Conservation (phyloP, 23 tunicate genomes). For the Botrylloides violaceus region DNA sequence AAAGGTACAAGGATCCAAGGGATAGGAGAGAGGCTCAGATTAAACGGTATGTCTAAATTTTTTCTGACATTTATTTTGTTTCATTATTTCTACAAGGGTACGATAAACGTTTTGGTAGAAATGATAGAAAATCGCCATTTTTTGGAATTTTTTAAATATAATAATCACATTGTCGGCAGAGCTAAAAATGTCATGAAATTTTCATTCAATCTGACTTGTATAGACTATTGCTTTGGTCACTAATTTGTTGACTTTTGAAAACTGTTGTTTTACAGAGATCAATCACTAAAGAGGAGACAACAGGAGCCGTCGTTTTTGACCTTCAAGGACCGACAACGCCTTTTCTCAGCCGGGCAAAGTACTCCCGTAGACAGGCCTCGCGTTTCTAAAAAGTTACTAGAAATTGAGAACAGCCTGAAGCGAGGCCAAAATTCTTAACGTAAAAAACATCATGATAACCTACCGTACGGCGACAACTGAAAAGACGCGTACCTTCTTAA, state of each 20-base stretch:
- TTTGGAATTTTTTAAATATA: too few relatives aligned
- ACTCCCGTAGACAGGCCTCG: slow-evolving; percentile 67
- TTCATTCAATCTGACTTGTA: too few relatives aligned
- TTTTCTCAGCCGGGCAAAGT: slow-evolving; percentile 57
- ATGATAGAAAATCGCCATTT: too few relatives aligned
- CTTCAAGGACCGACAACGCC: slow-evolving; percentile 78
- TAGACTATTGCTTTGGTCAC: too few relatives aligned
- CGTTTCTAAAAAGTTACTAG: slow-evolving; percentile 53
- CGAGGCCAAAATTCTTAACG: slow-evolving; percentile 7
- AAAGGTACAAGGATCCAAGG: slow-evolving; percentile 88
- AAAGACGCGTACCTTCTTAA: too few relatives aligned
- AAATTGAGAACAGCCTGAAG: slow-evolving; percentile 59
- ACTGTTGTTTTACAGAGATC: slow-evolving; percentile 35
- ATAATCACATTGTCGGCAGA: too few relatives aligned
- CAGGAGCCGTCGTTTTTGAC: slow-evolving; percentile 84
- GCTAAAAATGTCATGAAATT: too few relatives aligned
- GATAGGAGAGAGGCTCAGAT: slow-evolving; percentile 49
- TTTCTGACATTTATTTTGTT: neutral
- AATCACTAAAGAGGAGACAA: slow-evolving; percentile 49
- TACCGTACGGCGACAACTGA: too few relatives aligned
- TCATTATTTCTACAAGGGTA: neutral
- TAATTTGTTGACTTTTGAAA: too few relatives aligned
- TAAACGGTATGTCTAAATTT: slow-evolving; percentile 27
- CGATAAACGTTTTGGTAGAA: neutral
- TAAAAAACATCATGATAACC: too few relatives aligned